Conservation (phyloP, 2,113 vertebrate species). For the Mormyrus lacerda region DNA sequence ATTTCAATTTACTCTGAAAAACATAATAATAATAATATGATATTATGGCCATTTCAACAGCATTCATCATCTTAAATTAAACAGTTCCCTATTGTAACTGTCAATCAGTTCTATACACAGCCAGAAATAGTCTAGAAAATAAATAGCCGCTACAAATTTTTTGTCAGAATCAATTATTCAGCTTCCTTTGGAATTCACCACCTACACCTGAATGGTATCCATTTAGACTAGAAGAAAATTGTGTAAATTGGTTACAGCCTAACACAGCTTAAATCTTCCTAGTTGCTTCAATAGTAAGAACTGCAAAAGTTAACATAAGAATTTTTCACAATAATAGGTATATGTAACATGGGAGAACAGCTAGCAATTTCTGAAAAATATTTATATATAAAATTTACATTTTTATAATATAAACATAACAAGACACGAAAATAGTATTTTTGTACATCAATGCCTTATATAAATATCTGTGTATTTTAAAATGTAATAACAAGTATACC, state of each 20-base stretch:
- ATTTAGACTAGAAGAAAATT: neutral
- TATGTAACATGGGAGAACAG: constrained; percentile 19
- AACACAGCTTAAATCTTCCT: neutral
- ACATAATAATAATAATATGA: neutral
- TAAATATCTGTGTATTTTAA: constrained; percentile 31
- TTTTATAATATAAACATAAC: constrained; percentile 41
- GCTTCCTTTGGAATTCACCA: neutral
- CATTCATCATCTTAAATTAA: neutral
- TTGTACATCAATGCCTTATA: constrained; percentile 37
- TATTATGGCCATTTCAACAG: neutral
- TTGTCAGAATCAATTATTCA: neutral
- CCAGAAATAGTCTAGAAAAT: neutral
- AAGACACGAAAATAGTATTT: constrained; percentile 15
- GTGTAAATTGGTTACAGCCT: neutral
- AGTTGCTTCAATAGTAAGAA: neutral
- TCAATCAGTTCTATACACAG: neutral
- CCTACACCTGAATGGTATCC: neutral
- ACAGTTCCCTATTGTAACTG: neutral
- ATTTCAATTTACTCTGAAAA: neutral
- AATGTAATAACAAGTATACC: constrained; percentile 33
- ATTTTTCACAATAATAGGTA: neutral
- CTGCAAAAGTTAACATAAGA: neutral
- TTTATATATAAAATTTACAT: constrained; percentile 32
- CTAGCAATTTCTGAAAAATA: constrained; percentile 29
- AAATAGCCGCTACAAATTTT: neutral